Base-by-base conservation (phyloP, 1,140 invertebrate species). In the Gerris buenoi region DNA sequence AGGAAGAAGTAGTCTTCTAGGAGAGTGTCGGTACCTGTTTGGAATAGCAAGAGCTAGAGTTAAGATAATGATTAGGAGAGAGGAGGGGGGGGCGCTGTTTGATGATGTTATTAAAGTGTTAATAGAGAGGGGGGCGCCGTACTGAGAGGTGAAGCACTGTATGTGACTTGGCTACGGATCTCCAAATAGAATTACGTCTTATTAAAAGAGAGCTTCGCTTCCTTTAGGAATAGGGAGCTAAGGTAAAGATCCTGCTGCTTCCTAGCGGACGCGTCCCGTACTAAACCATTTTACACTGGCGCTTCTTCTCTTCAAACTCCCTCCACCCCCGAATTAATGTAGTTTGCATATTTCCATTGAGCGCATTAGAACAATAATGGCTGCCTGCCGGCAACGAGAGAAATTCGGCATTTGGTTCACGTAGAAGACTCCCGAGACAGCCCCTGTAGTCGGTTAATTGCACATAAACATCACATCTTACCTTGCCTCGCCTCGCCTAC, bases 71-170 rank as follows among this genome's bases (percentile, higher is more conserved):
- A 46, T 46, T 46, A 60, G 58, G 58, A 60, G 58, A 60, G 10
- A 60, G 58, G 58, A 22, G 23, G 23, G 10, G 22, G 3, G 5
- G 58, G 58, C 58, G 58, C 15, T 60, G 58, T 60, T 60, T 60
- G 58, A 60, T 60, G 58, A 60, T 60, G 58, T 60, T 60, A 60
- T 60, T 60, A 60, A 60, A 60, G 58, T 60, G 58, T 60, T 60
- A 60, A 60, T 60, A 60, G 58, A 60, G 58, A 25, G 15, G 46
- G n/a, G 18, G 18, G 33, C 33, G n/a, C n/a, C n/a, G n/a, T n/a
- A n/a, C n/a, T n/a, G 33, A 46, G 33, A 46, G 58, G 58, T 60
- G 58, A 25, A 22, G 58, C 58, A 10, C 5, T 22, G 58, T 60
- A 60, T 60, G 58, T 60, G 58, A 60, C 58, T 60, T 25, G 58